A percentile compares a stretch with the other conserved stretches of the same genome.
phyloP scores from a whole-genome alignment of 2,113 vertebrate species.

The Stegastes partitus region DNA sequence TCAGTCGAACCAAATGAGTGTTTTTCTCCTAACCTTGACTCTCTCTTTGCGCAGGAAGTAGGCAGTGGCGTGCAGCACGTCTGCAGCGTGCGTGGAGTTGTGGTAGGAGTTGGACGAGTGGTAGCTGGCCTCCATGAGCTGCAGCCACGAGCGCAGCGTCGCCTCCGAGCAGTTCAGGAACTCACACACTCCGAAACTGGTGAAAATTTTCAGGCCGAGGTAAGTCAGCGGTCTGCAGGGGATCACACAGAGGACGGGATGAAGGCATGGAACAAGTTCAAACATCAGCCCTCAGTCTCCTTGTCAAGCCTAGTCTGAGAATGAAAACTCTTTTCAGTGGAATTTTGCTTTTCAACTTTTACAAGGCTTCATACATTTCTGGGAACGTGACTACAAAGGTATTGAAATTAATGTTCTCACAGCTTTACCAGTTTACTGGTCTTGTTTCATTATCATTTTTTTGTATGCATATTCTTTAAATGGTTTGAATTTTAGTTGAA shows the following conservation, averaged over 20 bases:
- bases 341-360: too few relatives aligned
- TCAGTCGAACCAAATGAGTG: not conserved
- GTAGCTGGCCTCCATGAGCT: conserved; percentile 96
- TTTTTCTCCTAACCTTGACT: conserved; percentile 90
- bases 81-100: conserved; percentile 95
- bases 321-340: too few relatives aligned
- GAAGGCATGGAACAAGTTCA: not conserved
- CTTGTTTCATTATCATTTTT: not conserved
- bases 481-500: too few relatives aligned
- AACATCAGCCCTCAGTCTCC: too few relatives aligned
- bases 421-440: too few relatives aligned
- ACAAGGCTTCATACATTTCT: too few relatives aligned
- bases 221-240: conserved; percentile 91
- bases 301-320: too few relatives aligned
- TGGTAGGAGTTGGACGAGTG: conserved; percentile 97
- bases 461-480: not conserved
- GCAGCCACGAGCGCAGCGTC: conserved; percentile 93
- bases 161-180: conserved; percentile 93
- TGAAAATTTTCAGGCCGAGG: conserved; percentile 94
- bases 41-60: conserved; percentile 94
- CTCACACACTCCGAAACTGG: conserved; percentile 92
- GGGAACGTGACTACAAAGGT: too few relatives aligned
- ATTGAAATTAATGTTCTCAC: too few relatives aligned
- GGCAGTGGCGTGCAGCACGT: conserved; percentile 95
- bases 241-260: not conserved